Percentiles rank a stretch among this genome's conserved stretches.
Evolutionary conservation across 2,113 vertebrate species (phyloP).

Genomic region (Cynocephalus volans): DNA sequence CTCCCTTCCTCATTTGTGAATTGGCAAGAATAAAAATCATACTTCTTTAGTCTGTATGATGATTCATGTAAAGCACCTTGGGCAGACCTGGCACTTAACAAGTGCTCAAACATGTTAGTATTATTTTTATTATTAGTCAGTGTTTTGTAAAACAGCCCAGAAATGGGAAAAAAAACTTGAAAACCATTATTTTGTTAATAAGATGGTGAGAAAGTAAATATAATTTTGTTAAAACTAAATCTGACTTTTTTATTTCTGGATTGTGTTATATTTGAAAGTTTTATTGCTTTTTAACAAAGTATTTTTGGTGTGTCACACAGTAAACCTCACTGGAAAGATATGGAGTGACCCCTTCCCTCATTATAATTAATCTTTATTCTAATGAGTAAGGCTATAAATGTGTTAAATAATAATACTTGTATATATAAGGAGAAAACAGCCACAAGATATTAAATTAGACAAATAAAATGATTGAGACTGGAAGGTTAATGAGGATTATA

Average conservation of each 20-base stretch:
- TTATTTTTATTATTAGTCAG: background rate
- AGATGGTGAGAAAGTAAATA: background rate
- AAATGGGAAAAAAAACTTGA: background rate
- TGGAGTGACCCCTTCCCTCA: background rate
- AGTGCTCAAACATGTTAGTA: background rate
- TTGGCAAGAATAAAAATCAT: background rate
- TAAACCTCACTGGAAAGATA: background rate
- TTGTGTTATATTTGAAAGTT: background rate
- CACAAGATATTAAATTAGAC: background rate
- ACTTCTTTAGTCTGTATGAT: too few species aligned
- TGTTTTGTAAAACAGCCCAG: conserved; percentile 21
- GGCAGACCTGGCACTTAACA: background rate
- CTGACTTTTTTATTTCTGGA: background rate
- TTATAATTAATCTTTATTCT: conserved; percentile 16
- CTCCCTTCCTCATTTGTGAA: background rate
- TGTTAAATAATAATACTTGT: background rate
- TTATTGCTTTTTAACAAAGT: background rate
- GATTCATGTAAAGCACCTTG: background rate
- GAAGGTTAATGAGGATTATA: background rate
- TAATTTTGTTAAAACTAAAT: conserved; percentile 57
- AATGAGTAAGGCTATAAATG: background rate
- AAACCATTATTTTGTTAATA: background rate
- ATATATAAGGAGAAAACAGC: background rate
- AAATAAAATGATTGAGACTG: background rate
- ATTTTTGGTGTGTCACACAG: background rate